Conservation (phyloP, 2,888 invertebrate species). For the Apamea sordens region DNA sequence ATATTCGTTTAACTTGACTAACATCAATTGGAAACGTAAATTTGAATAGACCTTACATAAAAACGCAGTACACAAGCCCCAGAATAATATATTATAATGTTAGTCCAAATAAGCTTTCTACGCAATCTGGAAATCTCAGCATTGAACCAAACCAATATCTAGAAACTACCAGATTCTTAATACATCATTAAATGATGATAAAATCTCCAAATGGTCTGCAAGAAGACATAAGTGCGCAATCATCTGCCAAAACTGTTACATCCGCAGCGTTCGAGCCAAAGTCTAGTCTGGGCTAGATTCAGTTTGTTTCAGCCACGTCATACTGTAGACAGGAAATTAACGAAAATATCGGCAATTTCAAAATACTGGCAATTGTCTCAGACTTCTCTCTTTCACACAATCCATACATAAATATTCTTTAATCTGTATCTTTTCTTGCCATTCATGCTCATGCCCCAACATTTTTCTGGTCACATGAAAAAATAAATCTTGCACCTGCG, state of each 20-base stretch:
- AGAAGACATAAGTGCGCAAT: constrained; percentile 52
- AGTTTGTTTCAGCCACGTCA: constrained; percentile 17
- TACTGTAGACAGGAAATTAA: constrained; percentile 2
- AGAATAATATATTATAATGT: not conserved
- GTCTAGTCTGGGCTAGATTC: constrained; percentile 40
- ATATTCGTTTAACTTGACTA: no score
- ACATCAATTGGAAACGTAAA: no score
- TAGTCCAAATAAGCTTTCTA: not conserved
- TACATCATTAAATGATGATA: constrained; percentile 35
- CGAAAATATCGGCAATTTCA: not conserved
- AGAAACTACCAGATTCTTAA: constrained; percentile 32
- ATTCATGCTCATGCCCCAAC: no score
- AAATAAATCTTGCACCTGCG: no score
- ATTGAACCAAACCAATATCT: constrained; percentile 14
- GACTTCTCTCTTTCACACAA: not conserved
- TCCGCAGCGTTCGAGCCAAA: constrained; percentile 46
- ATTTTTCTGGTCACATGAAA: not conserved
- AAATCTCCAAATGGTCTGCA: constrained; percentile 50
- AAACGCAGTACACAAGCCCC: no score
- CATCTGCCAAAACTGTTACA: constrained; percentile 59
- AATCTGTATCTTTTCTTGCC: not conserved
- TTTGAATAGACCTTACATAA: no score
- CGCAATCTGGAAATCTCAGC: not conserved
- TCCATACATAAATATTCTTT: not conserved
- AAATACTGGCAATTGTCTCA: not conserved